Conservation (phyloP, 1,140 invertebrate genomes). For the Prorops nasuta region DNA sequence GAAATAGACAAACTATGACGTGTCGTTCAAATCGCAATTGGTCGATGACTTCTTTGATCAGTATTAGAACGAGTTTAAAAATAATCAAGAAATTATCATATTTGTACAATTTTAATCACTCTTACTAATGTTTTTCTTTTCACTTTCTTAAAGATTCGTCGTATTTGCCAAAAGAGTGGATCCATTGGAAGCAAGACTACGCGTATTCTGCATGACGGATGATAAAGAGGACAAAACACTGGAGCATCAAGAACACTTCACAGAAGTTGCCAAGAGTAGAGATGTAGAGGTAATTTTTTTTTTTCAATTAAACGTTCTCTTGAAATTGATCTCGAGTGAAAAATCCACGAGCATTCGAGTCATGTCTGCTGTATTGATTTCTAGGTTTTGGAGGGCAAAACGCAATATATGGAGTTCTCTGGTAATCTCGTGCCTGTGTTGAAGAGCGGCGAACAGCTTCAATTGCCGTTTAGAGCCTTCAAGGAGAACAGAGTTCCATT, state of each 20-base stretch:
- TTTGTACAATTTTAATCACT: no score
- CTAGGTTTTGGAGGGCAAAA: conserved; percentile 81
- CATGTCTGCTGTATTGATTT: no score
- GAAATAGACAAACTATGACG: no score
- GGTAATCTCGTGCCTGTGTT: conserved; percentile 94
- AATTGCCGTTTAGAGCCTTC: conserved; percentile 85
- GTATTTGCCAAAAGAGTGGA: conserved; percentile 92
- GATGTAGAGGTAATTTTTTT: conserved; percentile 73
- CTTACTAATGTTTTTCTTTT: no score
- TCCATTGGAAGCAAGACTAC: conserved; percentile 80
- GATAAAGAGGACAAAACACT: conserved; percentile 96
- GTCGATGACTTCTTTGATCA: no score
- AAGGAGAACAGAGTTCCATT: conserved; percentile 93
- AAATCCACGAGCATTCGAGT: no score
- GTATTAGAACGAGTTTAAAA: no score
- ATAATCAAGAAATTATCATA: no score
- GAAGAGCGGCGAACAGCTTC: conserved; percentile 90
- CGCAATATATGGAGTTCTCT: conserved; percentile 90
- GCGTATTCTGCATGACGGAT: conserved; percentile 97
- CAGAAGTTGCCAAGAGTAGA: conserved; percentile 86
- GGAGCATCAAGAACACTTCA: conserved; percentile 90
- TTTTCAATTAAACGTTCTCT: conserved; percentile 8
- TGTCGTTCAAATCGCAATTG: no score
- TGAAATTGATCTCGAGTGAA: no score
- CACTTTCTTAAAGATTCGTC: conserved; percentile 72